Evolutionary conservation across 2,888 invertebrate species (phyloP).

Genomic region (Drosophila mayaguana): DNA sequence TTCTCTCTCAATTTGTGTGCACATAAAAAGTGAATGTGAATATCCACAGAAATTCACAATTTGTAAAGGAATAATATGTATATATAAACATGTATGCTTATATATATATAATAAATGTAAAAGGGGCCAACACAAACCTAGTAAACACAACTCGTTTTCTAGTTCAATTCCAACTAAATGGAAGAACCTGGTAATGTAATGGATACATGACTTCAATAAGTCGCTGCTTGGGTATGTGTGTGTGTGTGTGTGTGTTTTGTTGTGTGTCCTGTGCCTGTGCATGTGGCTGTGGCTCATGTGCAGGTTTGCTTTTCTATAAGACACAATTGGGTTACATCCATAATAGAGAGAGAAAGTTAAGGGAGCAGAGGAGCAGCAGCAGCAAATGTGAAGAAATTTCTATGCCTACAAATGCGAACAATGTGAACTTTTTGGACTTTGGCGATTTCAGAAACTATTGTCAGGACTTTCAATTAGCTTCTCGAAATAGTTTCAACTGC

Average conservation of each 20-base stretch:
- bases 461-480: constrained; percentile 18
- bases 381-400: constrained; percentile 21
- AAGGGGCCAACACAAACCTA: constrained; percentile 27
- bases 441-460: not conserved
- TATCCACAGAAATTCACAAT: constrained; percentile 6
- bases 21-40: constrained; percentile 14
- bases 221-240: constrained; percentile 11
- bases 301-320: constrained; percentile 48
- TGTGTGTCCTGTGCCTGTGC: constrained; percentile 29
- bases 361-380: not conserved
- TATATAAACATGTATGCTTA: constrained; percentile 7
- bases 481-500: constrained; percentile 8
- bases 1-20: constrained; percentile 11
- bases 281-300: not conserved
- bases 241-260: constrained; percentile 15
- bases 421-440: constrained; percentile 4
- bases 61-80: constrained; percentile 5
- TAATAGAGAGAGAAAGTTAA: constrained; percentile 56
- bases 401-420: constrained; percentile 11
- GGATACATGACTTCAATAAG: constrained; percentile 54
- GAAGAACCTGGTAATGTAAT: constrained; percentile 68
- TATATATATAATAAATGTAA: constrained; percentile 48
- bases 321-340: constrained; percentile 69
- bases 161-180: constrained; percentile 78
- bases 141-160: constrained; percentile 69